Conservation (phyloP, 2,888 invertebrate genomes). For the Nemotelus pantherinus region DNA sequence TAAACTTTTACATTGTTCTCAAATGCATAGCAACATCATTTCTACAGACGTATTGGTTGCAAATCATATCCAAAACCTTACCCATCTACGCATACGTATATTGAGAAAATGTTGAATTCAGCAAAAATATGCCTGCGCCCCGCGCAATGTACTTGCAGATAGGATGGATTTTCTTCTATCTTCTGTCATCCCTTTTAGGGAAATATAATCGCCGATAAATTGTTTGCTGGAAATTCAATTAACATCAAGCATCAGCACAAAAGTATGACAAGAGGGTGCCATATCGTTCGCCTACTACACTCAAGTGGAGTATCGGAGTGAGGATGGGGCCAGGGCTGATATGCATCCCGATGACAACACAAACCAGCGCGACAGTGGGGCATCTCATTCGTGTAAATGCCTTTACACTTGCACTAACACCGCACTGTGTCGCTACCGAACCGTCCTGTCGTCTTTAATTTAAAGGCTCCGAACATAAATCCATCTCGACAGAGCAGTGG, state of each 20-base stretch:
- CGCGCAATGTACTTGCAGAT: background rate
- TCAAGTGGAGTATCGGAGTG: slow-evolving; percentile 19
- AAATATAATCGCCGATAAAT: slow-evolving; percentile 44
- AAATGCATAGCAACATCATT: no score
- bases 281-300: slow-evolving; percentile 45
- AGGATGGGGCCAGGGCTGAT: background rate
- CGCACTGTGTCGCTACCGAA: background rate
- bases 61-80: no score
- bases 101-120: no score
- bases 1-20: no score
- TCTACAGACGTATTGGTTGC: no score
- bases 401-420: slow-evolving; percentile 24
- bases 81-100: no score
- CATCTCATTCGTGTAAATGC: slow-evolving; percentile 18
- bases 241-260: slow-evolving; percentile 59
- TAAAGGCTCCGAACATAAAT: slow-evolving; percentile 25
- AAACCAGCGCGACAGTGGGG: background rate
- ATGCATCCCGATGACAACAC: no score
- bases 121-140: no score
- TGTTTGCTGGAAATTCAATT: slow-evolving; percentile 60
- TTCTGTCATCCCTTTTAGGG: slow-evolving; percentile 30
- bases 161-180: background rate
- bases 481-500: background rate
- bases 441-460: slow-evolving; percentile 34
- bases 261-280: slow-evolving; percentile 48